These are phyloP conservation scores for Coluber constrictor DNA, from an alignment of 2,797 vertebrate species.

Conservation along the genomic window DNA sequence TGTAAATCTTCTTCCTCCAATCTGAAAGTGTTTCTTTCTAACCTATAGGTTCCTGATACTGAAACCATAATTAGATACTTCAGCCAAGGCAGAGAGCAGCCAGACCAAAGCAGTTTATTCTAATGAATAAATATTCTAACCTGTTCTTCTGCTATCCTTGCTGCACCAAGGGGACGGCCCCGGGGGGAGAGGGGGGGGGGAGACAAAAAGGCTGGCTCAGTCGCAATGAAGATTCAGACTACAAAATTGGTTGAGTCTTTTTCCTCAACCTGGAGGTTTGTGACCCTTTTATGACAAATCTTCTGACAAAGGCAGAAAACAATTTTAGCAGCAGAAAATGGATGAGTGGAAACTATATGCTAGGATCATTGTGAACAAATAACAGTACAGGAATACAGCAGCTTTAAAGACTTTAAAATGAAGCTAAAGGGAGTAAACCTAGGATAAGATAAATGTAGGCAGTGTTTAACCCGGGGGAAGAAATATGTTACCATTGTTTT, in stretches of 20 bases:
- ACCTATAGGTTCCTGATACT: neutral
- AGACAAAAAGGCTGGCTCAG: constrained; percentile 28
- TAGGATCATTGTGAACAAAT: constrained; percentile 44
- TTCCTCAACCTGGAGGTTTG: constrained; percentile 41
- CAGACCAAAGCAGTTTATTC: neutral
- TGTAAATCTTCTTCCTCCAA: neutral
- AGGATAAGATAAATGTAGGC: constrained; percentile 39
- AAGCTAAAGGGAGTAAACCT: constrained; percentile 41
- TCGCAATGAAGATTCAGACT: constrained; percentile 27
- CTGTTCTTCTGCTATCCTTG: neutral
- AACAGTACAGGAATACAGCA: constrained; percentile 61
- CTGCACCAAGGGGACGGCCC: neutral
- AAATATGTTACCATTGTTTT: constrained; percentile 60
- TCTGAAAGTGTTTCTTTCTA: constrained; percentile 15
- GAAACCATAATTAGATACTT: constrained; percentile 22
- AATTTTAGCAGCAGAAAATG: constrained; percentile 47
- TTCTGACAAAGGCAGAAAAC: constrained; percentile 38
- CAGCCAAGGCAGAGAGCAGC: constrained; percentile 17
- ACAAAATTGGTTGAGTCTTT: constrained; percentile 28
- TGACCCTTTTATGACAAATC: constrained; percentile 22
- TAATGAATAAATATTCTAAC: constrained; percentile 16
- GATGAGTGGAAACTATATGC: neutral
- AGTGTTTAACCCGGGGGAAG: constrained; percentile 60
- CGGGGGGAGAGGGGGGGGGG: too few species aligned
- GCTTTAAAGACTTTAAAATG: constrained; percentile 49